These are phyloP conservation scores for Amyelois transitella DNA, from an alignment of 1,140 invertebrate genomes.

Conservation along the genomic window DNA sequence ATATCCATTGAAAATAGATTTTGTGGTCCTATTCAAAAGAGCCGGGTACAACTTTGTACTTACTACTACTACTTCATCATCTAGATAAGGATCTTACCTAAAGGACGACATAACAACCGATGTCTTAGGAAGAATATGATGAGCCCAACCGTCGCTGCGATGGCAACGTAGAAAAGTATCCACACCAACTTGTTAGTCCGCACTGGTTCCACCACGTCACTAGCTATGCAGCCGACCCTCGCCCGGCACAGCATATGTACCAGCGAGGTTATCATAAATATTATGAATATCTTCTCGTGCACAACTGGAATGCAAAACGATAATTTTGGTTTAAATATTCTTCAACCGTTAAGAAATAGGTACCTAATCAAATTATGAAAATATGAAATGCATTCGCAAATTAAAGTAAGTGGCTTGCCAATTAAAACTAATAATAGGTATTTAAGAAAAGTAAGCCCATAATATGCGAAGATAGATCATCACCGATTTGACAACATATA, in stretches of 20 bases:
- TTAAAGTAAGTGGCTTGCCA: too few species aligned
- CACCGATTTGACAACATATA: too few species aligned
- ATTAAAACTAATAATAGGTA: too few species aligned
- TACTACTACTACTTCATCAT: too few species aligned
- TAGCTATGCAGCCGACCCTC: conserved; percentile 59
- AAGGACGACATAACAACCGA: conserved; percentile 88
- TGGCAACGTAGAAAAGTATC: conserved; percentile 83
- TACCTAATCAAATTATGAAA: too few species aligned
- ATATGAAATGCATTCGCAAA: too few species aligned
- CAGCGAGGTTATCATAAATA: conserved; percentile 91
- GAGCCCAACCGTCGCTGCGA: conserved; percentile 86
- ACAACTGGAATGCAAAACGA: conserved; percentile 81
- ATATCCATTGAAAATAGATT: too few species aligned
- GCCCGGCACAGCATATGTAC: conserved; percentile 86
- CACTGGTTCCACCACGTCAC: conserved; percentile 48
- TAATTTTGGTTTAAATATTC: conserved; percentile 1
- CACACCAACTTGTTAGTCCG: conserved; percentile 66
- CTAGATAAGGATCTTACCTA: conserved; percentile 78
- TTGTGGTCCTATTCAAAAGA: too few species aligned
- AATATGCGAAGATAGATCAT: too few species aligned
- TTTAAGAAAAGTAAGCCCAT: too few species aligned
- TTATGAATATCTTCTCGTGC: conserved; percentile 94
- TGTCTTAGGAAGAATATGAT: conserved; percentile 92
- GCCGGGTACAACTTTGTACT: too few species aligned
- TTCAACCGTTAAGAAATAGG: too few species aligned